Evolutionary conservation across 2,113 vertebrate species (phyloP).

Genomic region (Uropsilus gracilis): DNA sequence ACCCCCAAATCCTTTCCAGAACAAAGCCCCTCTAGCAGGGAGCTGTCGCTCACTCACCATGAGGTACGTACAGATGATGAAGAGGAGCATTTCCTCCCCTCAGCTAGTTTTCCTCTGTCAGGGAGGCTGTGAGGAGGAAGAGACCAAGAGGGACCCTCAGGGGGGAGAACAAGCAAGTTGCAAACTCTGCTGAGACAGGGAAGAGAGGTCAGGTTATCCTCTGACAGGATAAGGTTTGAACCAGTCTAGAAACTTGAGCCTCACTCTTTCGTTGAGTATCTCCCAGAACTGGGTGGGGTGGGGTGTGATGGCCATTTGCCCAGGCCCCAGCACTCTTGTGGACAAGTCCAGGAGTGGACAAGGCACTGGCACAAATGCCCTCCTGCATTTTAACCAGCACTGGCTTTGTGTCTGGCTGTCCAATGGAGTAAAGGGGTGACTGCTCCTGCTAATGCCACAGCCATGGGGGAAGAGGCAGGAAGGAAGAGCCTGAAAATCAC

Average conservation of each 20-base stretch:
- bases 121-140: not conserved
- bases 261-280: not conserved
- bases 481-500: too few species aligned
- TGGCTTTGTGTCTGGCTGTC: not conserved
- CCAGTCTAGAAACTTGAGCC: not conserved
- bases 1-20: not conserved
- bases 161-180: not conserved
- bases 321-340: too few species aligned
- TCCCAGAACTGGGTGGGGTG: not conserved
- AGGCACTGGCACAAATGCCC: not conserved
- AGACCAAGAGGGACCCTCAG: not conserved
- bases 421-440: too few species aligned
- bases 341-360: not conserved
- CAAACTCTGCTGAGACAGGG: not conserved
- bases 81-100: not conserved
- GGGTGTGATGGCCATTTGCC: not conserved
- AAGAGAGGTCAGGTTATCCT: not conserved
- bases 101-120: not conserved
- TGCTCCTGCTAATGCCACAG: not conserved
- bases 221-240: not conserved
- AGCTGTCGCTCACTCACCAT: not conserved
- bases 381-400: not conserved
- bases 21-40: not conserved
- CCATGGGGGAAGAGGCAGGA: not conserved
- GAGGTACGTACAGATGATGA: not conserved